Evolutionary conservation across 2,888 invertebrate genomes (phyloP).

Genomic region (Tanypteryx hageni): DNA sequence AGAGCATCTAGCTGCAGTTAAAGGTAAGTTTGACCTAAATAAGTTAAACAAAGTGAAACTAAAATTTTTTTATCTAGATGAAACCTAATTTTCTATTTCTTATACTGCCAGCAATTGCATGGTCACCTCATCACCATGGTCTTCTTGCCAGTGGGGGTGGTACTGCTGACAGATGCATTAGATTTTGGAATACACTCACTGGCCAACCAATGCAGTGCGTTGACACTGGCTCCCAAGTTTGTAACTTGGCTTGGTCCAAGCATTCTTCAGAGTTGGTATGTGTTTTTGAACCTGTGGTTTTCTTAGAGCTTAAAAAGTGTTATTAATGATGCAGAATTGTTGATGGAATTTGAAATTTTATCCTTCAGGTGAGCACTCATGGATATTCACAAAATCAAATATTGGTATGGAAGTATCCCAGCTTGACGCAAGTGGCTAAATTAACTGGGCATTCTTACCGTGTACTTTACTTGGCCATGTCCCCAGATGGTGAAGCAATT

Average conservation of each 20-base stretch:
- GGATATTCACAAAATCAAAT: slow-evolving; percentile 99
- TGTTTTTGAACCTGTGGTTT: slow-evolving; percentile 72
- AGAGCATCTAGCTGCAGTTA: slow-evolving; percentile 97
- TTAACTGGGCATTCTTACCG: slow-evolving; percentile 97
- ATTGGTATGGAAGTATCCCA: slow-evolving; percentile 99
- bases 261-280: slow-evolving; percentile 96
- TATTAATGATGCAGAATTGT: background rate
- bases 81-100: background rate
- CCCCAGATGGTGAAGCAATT: slow-evolving; percentile 98
- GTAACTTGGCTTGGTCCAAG: slow-evolving; percentile 99
- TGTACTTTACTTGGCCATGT: slow-evolving; percentile 96
- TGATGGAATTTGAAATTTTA: slow-evolving; percentile 56
- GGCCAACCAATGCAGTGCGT: slow-evolving; percentile 99
- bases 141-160: slow-evolving; percentile 98
- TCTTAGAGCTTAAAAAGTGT: background rate
- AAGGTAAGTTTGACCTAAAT: slow-evolving; percentile 74
- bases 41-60: background rate
- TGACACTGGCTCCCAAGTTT: slow-evolving; percentile 98
- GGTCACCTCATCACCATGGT: slow-evolving; percentile 99
- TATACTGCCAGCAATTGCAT: slow-evolving; percentile 87
- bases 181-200: slow-evolving; percentile 99
- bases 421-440: slow-evolving; percentile 97
- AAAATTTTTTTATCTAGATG: background rate
- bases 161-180: slow-evolving; percentile 97
- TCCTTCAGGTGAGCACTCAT: slow-evolving; percentile 87